phyloP scores from a whole-genome alignment of 1,140 invertebrate genomes.

The Gonatopus flavifemur region DNA sequence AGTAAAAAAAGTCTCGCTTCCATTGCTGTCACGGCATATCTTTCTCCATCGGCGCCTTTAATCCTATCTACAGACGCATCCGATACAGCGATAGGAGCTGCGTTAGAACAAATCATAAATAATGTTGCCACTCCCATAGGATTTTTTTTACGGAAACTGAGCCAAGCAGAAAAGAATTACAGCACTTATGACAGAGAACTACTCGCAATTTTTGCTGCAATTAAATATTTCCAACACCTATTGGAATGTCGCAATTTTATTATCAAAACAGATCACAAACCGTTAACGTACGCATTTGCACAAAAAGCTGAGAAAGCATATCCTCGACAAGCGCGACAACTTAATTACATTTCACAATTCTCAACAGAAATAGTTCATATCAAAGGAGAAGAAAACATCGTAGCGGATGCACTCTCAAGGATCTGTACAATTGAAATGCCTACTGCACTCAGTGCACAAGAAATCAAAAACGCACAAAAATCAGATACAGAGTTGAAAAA shows the following conservation, averaged over 20 bases:
- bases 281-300: slow-evolving; percentile 25
- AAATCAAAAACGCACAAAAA: slow-evolving; percentile 21
- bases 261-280: slow-evolving; percentile 39
- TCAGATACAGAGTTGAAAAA: slow-evolving; percentile 9
- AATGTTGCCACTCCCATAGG: slow-evolving; percentile 18
- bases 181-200: slow-evolving; percentile 35
- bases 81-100: slow-evolving; percentile 11
- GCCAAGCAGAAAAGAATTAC: slow-evolving; percentile 13
- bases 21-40: background rate
- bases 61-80: background rate
- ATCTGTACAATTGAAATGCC: slow-evolving; percentile 10
- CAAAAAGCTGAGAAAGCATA: slow-evolving; percentile 18
- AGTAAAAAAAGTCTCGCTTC: background rate
- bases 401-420: slow-evolving; percentile 32
- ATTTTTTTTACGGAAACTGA: slow-evolving; percentile 31
- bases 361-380: slow-evolving; percentile 37
- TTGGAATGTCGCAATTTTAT: slow-evolving; percentile 3
- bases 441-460: background rate
- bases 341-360: slow-evolving; percentile 33
- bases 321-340: slow-evolving; percentile 17
- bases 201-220: slow-evolving; percentile 19
- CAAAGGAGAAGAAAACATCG: slow-evolving; percentile 27
- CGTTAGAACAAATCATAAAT: slow-evolving; percentile 13
- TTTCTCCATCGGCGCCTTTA: background rate
- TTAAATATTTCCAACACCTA: slow-evolving; percentile 8